Evolutionary conservation across 1,140 invertebrate species (phyloP), one percentile per base, ranked within the genome.

Genomic region (Caerostris extrusa): DNA sequence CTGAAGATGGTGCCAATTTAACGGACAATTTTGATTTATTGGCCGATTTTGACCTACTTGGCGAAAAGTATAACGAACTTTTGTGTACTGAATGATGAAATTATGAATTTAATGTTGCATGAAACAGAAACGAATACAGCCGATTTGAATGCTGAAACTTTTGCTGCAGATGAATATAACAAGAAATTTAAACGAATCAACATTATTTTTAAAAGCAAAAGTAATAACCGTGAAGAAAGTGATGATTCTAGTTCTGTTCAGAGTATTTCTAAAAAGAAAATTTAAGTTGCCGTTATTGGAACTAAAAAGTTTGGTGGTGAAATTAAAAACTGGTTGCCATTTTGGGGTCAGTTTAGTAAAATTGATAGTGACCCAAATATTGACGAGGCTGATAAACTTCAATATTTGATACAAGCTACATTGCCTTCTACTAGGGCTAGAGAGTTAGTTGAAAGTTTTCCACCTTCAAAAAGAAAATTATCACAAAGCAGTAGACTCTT

Each of bases 371-470:
- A 86, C 57, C 19, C 58, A n/a, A 19, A 86, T 61, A 60, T 86
- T 8, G 57, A 86, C 55, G 83, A n/a, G 19, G 7, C n/a, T 6
- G 85, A 91, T 53, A 91, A 91, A 85, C 64, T 92, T 56, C 81
- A 85, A 19, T 92, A 92, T 85, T 56, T 92, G 3, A 85, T 83
- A 55, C 91, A 67, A 50, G 69, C 81, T n/a, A 85, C 58, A 7
- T 5, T 67, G 5, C 19, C n/a, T 34, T n/a, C 56, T 53, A 83
- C 58, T 10, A 50, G 60, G 64, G 77, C 90, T 17, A 92, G 77
- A 64, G 60, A 95, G 93, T 55, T 87, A 53, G 93, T 95, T 0
- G 95, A 95, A 12, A 94, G 85, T 58, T 95, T 94, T 85, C 95
- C 93, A 5, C 34, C 34, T 34, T 34, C 34, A 34, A 34, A n/a